Conservation (phyloP, 2,888 invertebrate genomes). For the Heliconius hortense region DNA sequence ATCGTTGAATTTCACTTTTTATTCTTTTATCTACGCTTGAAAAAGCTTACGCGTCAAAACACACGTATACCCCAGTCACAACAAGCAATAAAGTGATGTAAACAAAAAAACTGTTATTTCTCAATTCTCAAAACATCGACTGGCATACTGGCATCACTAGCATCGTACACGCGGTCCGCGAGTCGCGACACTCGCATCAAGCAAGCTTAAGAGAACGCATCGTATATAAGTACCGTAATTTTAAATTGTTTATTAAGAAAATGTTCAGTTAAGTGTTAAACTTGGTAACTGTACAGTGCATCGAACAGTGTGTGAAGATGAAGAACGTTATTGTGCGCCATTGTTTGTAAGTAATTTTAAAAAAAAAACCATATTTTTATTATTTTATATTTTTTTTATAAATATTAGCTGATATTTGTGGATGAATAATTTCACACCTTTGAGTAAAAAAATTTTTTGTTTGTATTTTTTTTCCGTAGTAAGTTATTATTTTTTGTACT, state of each 20-base stretch:
- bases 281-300: slow-evolving; percentile 24
- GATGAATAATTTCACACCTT: background rate
- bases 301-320: slow-evolving; percentile 43
- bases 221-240: slow-evolving; percentile 30
- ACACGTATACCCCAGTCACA: background rate
- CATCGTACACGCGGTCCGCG: slow-evolving; percentile 31
- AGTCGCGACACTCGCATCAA: slow-evolving; percentile 35
- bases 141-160: slow-evolving; percentile 36
- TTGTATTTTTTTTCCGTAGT: background rate
- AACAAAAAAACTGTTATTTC: slow-evolving; percentile 6
- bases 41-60: slow-evolving; percentile 8
- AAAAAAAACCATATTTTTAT: slow-evolving; percentile 21
- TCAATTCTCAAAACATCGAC: slow-evolving; percentile 15
- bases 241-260: slow-evolving; percentile 25
- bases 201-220: slow-evolving; percentile 34
- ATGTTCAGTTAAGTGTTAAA: slow-evolving; percentile 38
- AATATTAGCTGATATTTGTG: background rate
- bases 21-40: background rate
- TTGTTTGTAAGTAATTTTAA: slow-evolving; percentile 54
- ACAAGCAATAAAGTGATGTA: background rate
- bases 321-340: slow-evolving; percentile 50
- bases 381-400: background rate
- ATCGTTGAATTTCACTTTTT: background rate
- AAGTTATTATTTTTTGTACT: too few species aligned
- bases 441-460: background rate